phyloP scores from a whole-genome alignment of 2,113 vertebrate species.

The Tragulus kanchil region DNA sequence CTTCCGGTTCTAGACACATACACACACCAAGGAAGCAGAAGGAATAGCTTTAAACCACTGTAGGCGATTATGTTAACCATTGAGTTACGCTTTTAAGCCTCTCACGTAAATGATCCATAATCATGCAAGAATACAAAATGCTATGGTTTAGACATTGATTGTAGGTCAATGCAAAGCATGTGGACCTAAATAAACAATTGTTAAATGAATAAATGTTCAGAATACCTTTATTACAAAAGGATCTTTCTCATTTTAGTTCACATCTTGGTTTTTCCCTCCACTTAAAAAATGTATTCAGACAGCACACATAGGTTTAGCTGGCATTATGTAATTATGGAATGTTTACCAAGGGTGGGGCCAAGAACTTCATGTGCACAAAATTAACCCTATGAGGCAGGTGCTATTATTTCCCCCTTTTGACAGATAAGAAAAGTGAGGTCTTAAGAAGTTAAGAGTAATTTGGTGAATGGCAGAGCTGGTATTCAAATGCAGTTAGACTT shows the following conservation, averaged over 20 bases:
- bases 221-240: slow-evolving; percentile 18
- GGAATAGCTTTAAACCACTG: neutral
- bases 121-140: neutral
- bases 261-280: neutral
- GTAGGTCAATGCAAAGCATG: neutral
- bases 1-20: neutral
- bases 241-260: slow-evolving; percentile 44
- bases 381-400: neutral
- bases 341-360: neutral
- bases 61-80: neutral
- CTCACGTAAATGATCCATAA: neutral
- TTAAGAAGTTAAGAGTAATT: neutral
- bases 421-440: neutral
- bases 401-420: neutral
- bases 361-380: neutral
- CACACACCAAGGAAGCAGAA: neutral
- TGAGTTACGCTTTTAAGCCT: neutral
- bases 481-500: neutral
- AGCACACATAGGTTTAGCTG: neutral
- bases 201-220: slow-evolving; percentile 4
- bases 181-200: neutral
- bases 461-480: neutral
- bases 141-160: neutral
- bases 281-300: neutral
- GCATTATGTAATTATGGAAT: neutral